Percentiles rank a stretch among this genome's conserved stretches.
These are phyloP conservation scores for Engystomops pustulosus DNA, from an alignment of 2,113 vertebrate genomes.

Conservation along the genomic window DNA sequence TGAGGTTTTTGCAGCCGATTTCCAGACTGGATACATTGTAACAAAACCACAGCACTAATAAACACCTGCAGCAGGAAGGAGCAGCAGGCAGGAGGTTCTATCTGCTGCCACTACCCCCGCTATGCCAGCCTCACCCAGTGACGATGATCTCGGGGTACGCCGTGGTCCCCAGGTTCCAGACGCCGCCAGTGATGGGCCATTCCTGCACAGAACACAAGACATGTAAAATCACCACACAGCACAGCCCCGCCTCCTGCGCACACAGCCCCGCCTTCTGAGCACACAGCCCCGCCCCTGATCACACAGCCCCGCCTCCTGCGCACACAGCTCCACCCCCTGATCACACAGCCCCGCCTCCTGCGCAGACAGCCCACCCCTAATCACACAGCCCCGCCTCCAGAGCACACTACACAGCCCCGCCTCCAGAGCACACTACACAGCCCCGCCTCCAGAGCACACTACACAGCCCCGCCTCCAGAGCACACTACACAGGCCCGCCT, in stretches of 20 bases:
- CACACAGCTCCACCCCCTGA: neutral
- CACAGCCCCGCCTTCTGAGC: too few relatives aligned
- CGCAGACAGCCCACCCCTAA: neutral
- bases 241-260: neutral
- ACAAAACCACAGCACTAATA: neutral
- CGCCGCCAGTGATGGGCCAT: conserved; percentile 93
- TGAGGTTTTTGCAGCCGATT: neutral
- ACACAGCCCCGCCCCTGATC: too few relatives aligned
- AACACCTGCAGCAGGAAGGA: neutral
- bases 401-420: neutral
- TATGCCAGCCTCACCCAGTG: conserved; percentile 96
- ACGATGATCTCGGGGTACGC: conserved; percentile 96
- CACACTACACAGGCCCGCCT: neutral
- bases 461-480: neutral
- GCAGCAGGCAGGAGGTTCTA: too few relatives aligned
- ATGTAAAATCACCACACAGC: neutral
- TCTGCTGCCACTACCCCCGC: too few relatives aligned
- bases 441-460: too few relatives aligned
- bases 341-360: neutral
- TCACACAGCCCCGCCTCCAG: too few relatives aligned
- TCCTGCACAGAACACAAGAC: conserved; percentile 78
- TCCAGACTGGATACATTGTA: neutral
- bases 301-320: neutral
- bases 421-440: neutral
- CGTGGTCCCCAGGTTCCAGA: conserved; percentile 92